Conservation (phyloP, 2,797 vertebrate genomes). For the Varecia variegata region DNA sequence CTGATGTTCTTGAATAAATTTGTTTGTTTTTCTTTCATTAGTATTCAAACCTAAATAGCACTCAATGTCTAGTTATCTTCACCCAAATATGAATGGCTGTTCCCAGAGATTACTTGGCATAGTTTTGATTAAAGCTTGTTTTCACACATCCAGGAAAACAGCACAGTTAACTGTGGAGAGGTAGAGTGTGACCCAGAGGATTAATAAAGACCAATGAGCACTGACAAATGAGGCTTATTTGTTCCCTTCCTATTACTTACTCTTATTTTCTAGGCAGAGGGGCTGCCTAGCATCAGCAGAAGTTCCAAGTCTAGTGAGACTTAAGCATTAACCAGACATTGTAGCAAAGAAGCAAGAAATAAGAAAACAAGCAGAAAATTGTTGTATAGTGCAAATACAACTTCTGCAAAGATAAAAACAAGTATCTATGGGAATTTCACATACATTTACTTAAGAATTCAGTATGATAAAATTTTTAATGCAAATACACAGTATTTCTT, state of each 20-base stretch:
- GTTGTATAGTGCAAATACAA: neutral
- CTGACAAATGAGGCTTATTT: constrained; percentile 61
- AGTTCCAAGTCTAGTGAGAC: constrained; percentile 21
- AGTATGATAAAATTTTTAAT: neutral
- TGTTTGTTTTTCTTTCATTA: constrained; percentile 36
- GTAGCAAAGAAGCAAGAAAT: neutral
- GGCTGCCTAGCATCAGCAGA: constrained; percentile 29
- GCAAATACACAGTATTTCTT: neutral
- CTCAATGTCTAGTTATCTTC: constrained; percentile 50
- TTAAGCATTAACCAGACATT: constrained; percentile 19
- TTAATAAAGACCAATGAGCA: constrained; percentile 67
- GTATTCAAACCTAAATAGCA: constrained; percentile 27
- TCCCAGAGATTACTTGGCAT: neutral
- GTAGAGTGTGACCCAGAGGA: constrained; percentile 20
- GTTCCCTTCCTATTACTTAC: constrained; percentile 51
- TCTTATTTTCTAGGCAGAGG: constrained; percentile 53
- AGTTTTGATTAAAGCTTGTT: constrained; percentile 61
- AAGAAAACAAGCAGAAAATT: neutral
- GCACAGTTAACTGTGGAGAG: neutral
- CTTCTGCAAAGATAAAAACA: constrained; percentile 8
- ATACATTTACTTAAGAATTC: neutral
- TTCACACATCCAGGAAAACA: constrained; percentile 47
- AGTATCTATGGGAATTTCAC: neutral
- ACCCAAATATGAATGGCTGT: constrained; percentile 32
- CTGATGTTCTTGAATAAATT: constrained; percentile 28